A percentile compares a stretch with the other conserved stretches of the same genome.
Evolutionary conservation across 2,888 invertebrate genomes (phyloP).

Genomic region (Apamea anceps): DNA sequence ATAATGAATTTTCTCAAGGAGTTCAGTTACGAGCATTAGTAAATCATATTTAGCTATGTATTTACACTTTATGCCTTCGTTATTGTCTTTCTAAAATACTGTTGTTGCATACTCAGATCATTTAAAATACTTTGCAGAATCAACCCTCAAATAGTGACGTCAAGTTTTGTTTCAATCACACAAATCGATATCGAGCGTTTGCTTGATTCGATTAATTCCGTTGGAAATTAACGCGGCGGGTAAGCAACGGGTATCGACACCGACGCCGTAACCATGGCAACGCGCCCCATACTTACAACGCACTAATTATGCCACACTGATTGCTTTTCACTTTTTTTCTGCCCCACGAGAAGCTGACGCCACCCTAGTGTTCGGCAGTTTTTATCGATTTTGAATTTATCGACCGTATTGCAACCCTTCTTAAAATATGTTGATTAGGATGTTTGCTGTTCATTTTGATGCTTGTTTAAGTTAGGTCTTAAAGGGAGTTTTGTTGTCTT

Average conservation of each 20-base stretch:
- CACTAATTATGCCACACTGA: constrained; percentile 91
- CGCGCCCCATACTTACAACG: constrained; percentile 90
- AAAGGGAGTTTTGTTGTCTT: background rate
- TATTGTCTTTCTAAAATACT: background rate
- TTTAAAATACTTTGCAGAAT: constrained; percentile 33
- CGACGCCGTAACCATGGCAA: constrained; percentile 86
- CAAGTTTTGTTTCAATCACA: constrained; percentile 76
- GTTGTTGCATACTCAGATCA: background rate
- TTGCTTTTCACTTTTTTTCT: constrained; percentile 90
- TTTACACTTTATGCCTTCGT: background rate
- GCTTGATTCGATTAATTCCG: constrained; percentile 89
- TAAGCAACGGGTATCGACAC: constrained; percentile 87
- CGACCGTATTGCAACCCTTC: constrained; percentile 68
- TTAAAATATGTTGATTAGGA: constrained; percentile 64
- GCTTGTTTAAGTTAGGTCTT: constrained; percentile 34
- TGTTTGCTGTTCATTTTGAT: constrained; percentile 60
- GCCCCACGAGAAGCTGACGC: constrained; percentile 88
- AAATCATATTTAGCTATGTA: background rate
- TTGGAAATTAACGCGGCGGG: constrained; percentile 88
- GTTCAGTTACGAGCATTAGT: background rate
- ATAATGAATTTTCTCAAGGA: background rate
- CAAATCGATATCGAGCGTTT: constrained; percentile 83
- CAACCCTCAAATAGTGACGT: constrained; percentile 67
- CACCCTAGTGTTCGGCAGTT: constrained; percentile 85
- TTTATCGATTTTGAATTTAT: constrained; percentile 77